These are phyloP conservation scores for Cygnus olor DNA, from an alignment of 2,797 vertebrate genomes.

Conservation along the genomic window DNA sequence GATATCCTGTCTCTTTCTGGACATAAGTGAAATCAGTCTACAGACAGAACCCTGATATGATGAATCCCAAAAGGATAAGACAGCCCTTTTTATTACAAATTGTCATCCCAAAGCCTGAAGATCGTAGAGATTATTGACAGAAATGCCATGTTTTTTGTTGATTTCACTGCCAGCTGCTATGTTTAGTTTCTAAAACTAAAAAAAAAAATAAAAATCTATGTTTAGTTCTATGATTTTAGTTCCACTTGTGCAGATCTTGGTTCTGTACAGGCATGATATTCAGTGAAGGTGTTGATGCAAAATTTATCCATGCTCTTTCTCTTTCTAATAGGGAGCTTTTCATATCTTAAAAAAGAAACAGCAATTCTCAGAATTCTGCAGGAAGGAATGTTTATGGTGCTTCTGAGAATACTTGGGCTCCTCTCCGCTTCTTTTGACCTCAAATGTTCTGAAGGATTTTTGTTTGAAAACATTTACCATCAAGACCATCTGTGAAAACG, in stretches of 20 bases:
- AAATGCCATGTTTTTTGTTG: neutral
- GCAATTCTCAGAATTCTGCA: neutral
- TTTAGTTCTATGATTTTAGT: neutral
- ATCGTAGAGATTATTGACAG: neutral
- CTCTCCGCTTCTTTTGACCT: neutral
- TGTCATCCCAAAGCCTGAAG: neutral
- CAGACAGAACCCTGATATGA: neutral
- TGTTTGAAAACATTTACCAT: neutral
- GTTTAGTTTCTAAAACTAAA: too few relatives aligned
- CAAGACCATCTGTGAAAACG: neutral
- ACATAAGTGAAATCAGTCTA: neutral
- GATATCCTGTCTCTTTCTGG: neutral
- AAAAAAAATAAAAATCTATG: too few relatives aligned
- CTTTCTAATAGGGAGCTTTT: neutral
- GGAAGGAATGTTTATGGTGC: neutral
- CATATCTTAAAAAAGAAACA: neutral
- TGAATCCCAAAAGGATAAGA: neutral
- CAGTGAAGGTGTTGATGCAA: neutral
- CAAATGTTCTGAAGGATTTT: neutral
- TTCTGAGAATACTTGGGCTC: neutral
- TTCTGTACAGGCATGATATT: neutral
- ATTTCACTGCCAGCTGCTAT: neutral
- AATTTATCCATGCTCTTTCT: neutral
- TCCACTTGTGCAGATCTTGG: neutral
- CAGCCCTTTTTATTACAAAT: neutral